Evolutionary conservation across 2,113 vertebrate species (phyloP), one percentile per base, ranked within the genome.

Genomic region (Daphoenositta chrysoptera): DNA sequence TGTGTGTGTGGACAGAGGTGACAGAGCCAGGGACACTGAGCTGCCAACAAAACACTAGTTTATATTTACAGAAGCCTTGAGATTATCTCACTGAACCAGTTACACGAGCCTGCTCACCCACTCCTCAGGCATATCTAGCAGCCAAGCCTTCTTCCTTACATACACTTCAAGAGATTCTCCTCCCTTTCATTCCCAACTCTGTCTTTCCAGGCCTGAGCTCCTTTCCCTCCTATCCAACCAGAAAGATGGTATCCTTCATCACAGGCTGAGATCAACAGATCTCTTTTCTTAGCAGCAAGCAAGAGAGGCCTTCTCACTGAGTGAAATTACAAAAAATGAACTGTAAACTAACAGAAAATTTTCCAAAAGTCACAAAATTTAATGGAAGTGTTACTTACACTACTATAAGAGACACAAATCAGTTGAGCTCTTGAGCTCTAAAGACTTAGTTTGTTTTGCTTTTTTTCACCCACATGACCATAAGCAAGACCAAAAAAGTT

Each of bases 81-180:
- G 71, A 79, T 80, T 18, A 69, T 54, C 73, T 79, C 78, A 88
- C 76, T 33, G 39, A 83, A 94, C 94, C 71, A 90, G 94, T 90
- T 63, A 48, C 75, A 83, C 87, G 4, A 86, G 82, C 66, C 75
- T 83, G 76, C 39, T 73, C 68, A 64, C 78, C 68, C 68, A 75
- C 92, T 77, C 66, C 57, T 72, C 27, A 2, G 51, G 63, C 19
- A 8, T 16, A 79, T 8, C 78, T 23, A 72, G 63, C 47, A 91
- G 85, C 27, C 72, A 86, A 94, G 40, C 24, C 17, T 63, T 37
- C 81, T 77, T 91, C 77, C 65, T 71, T n/a, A 44, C 10, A 68
- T 16, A 40, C 24, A 47, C 7, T 83, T 56, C 42, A 78, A 48
- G 57, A 94, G 42, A 58, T 37, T 80, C n/a, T 66, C 66, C 54